phyloP scores from a whole-genome alignment of 2,113 vertebrate genomes.

The Festucalex cinctus region DNA sequence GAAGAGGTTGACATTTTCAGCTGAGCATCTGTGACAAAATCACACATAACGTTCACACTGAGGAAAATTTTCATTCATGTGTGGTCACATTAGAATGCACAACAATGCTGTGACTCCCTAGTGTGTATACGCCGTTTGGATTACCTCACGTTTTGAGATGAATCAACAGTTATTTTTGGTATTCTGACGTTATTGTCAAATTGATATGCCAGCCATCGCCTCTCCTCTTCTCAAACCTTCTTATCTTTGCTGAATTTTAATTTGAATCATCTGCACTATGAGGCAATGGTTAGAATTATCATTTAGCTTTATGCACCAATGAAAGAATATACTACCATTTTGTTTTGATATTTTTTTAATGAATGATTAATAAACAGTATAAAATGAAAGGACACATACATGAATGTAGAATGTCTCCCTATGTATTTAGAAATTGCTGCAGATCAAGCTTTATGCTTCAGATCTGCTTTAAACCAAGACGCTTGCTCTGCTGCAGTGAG shows the following conservation, averaged over 20 bases:
- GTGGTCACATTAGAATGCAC: slow-evolving; percentile 15
- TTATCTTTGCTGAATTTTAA: slow-evolving; percentile 13
- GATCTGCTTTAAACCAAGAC: slow-evolving; percentile 87
- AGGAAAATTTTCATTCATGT: slow-evolving; percentile 26
- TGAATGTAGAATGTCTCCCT: slow-evolving; percentile 12
- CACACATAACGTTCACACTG: slow-evolving; percentile 11
- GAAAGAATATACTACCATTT: background rate
- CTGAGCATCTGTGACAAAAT: slow-evolving; percentile 20
- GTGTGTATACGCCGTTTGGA: slow-evolving; percentile 11
- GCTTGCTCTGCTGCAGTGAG: slow-evolving; percentile 93
- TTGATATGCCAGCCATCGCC: slow-evolving; percentile 6
- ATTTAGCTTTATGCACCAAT: background rate
- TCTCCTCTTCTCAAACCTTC: slow-evolving; percentile 2
- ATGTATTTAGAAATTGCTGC: slow-evolving; percentile 64
- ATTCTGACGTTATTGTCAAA: slow-evolving; percentile 19
- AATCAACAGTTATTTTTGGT: slow-evolving; percentile 18
- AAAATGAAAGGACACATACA: background rate
- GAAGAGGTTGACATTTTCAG: slow-evolving; percentile 23
- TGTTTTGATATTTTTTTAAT: slow-evolving; percentile 1
- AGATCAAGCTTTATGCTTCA: slow-evolving; percentile 70
- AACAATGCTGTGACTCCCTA: slow-evolving; percentile 18
- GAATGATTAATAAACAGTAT: background rate
- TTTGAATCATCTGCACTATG: slow-evolving; percentile 1
- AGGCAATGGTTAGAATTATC: slow-evolving; percentile 8
- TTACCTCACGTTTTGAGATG: slow-evolving; percentile 13